phyloP scores from a whole-genome alignment of 2,888 invertebrate species.

The Aspidapion aeneum region DNA sequence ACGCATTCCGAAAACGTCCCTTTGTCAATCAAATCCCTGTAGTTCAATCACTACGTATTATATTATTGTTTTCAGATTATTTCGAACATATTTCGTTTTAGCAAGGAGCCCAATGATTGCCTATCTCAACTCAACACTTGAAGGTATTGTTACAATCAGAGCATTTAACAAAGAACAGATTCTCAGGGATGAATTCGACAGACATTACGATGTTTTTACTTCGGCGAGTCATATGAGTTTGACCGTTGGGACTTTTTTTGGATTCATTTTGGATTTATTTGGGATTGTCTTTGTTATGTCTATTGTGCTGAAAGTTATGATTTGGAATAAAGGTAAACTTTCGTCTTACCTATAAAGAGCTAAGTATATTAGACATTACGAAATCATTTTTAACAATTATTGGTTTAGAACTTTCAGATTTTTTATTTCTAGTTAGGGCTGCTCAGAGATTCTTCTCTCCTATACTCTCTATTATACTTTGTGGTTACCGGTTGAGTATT shows the following conservation, averaged over 20 bases:
- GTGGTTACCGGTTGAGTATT: too few species aligned
- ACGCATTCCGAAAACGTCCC: too few species aligned
- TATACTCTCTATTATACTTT: too few species aligned
- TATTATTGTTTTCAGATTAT: too few species aligned
- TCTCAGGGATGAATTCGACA: constrained; percentile 40
- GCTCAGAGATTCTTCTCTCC: too few species aligned
- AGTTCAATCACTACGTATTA: too few species aligned
- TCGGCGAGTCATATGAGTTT: constrained; percentile 40
- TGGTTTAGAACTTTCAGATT: too few species aligned
- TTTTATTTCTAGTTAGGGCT: too few species aligned
- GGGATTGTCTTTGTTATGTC: constrained; percentile 30
- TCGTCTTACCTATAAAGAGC: too few species aligned
- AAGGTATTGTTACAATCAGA: constrained; percentile 44
- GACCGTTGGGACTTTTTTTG: constrained; percentile 38
- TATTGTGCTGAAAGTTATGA: constrained; percentile 26
- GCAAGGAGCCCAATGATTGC: constrained; percentile 45
- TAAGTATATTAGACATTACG: too few species aligned
- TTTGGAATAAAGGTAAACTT: constrained; percentile 28
- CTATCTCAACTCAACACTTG: constrained; percentile 42
- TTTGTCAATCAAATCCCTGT: too few species aligned
- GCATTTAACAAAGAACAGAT: constrained; percentile 39
- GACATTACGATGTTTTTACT: constrained; percentile 41
- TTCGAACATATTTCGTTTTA: constrained; percentile 29
- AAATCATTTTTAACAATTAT: too few species aligned
- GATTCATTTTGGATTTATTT: constrained; percentile 37